Conservation (phyloP, 2,113 vertebrate genomes). For the Mesoclemmys tuberculata region DNA sequence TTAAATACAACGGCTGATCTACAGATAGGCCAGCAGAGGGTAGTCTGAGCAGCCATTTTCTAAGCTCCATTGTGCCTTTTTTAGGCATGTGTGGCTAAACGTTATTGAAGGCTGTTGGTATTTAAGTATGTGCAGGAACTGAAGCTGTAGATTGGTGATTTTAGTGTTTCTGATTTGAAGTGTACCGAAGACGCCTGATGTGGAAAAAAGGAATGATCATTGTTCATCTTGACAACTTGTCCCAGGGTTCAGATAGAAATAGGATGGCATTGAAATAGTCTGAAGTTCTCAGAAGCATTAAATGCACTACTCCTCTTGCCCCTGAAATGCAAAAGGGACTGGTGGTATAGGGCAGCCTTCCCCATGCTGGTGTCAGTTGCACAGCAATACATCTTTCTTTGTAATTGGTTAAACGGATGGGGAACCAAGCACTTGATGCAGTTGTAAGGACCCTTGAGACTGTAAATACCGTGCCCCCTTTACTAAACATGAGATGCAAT, state of each 20-base stretch:
- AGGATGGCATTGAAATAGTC: background rate
- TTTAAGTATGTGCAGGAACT: background rate
- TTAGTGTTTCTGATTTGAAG: background rate
- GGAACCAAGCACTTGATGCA: background rate
- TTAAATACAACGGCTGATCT: background rate
- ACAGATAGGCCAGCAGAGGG: slow-evolving; percentile 14
- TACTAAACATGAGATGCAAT: background rate
- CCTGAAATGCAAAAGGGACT: background rate
- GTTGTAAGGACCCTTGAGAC: background rate
- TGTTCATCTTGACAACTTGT: background rate
- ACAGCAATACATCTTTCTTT: background rate
- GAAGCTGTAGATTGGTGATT: background rate
- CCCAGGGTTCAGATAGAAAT: background rate
- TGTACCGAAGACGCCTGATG: background rate
- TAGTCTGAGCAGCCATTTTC: background rate
- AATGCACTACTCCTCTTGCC: background rate
- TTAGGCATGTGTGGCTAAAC: fast-evolving
- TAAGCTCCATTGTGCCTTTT: background rate
- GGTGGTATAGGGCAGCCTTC: background rate
- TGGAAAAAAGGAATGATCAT: background rate
- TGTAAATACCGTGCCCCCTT: background rate
- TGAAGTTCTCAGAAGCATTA: background rate
- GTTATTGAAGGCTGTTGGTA: background rate
- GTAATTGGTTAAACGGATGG: background rate
- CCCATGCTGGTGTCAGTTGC: background rate